Evolutionary conservation across 2,888 invertebrate species (phyloP).

Genomic region (Ornithoptera alexandrae): DNA sequence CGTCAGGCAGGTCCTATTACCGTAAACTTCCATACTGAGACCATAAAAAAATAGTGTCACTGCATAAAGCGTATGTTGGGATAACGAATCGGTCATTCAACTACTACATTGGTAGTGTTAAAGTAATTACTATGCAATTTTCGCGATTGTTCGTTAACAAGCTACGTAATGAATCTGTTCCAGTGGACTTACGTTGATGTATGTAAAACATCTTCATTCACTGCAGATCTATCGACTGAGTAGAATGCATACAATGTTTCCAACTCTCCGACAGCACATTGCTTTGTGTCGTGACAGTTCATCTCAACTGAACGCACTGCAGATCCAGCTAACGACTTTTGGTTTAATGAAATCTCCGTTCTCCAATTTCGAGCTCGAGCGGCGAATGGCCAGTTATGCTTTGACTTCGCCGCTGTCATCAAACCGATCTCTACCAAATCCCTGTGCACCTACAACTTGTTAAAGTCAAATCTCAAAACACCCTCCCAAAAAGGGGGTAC

Average conservation of each 20-base stretch:
- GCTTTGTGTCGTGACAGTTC: neutral
- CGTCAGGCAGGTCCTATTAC: too few relatives aligned
- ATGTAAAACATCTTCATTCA: neutral
- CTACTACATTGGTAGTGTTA: too few relatives aligned
- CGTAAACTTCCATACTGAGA: too few relatives aligned
- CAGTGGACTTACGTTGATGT: neutral
- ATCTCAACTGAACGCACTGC: neutral
- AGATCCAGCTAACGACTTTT: neutral
- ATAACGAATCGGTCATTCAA: too few relatives aligned
- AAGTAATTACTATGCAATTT: too few relatives aligned
- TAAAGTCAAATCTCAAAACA: neutral
- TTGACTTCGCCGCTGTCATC: neutral
- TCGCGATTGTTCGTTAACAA: too few relatives aligned
- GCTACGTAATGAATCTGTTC: neutral
- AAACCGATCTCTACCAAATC: neutral
- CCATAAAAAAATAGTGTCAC: too few relatives aligned
- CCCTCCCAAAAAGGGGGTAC: too few relatives aligned
- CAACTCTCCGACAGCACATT: constrained; percentile 1
- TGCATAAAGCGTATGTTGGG: too few relatives aligned
- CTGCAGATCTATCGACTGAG: neutral
- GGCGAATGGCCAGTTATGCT: neutral
- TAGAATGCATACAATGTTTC: constrained; percentile 1
- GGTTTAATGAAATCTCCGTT: neutral
- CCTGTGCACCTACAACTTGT: neutral
- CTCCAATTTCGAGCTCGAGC: too few relatives aligned